Evolutionary conservation across 37 sponge, comb jelly and placozoan species (phyloP), one percentile per base, ranked within the genome.

Genomic region (Diacarnus erythraeanus): DNA sequence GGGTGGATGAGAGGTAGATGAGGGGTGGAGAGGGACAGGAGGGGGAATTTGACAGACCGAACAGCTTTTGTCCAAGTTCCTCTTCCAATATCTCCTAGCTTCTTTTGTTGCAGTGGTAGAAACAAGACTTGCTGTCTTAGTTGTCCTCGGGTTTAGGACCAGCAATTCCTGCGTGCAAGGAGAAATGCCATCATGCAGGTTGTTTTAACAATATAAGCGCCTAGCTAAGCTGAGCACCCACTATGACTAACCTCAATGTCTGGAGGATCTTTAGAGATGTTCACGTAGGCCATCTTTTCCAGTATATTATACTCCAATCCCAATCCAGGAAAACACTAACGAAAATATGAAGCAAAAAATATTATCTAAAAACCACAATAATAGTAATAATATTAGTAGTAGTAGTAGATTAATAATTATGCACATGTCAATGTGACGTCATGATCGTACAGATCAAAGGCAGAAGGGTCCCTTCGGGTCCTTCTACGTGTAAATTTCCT

Each of bases 21-120:
- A 76, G 39, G 59, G 38, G 42, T 26, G 27, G 36, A 59, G n/a
- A n/a, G n/a, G n/a, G n/a, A n/a, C n/a, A n/a, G n/a, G n/a, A n/a
- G n/a, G n/a, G n/a, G n/a, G n/a, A n/a, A n/a, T 33, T 44, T 36
- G 6, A 80, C 93, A 83, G 39, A 95, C 96, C 6, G 90, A 57
- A 59, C 97, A 97, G 12, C 64, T 56, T 72, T 97, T 97, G 76
- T 90, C 90, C 0, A 82, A 74, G 71, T 97, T 97, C 26, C 97
- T 82, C 69, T 91, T 97, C 97, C 97, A 97, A 69, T 97, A 94
- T 51, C 80, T 88, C 22, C 91, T 78, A n/a, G 92, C 86, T 34
- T 77, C 63, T 79, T 94, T 94, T 0, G 97, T 97, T 17, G 31
- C 68, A 0, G 58, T 29, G 0, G 97, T 97, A 66, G 97, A 87